Conservation (phyloP, 2,797 vertebrate genomes). For the Brachymystax lenok region DNA sequence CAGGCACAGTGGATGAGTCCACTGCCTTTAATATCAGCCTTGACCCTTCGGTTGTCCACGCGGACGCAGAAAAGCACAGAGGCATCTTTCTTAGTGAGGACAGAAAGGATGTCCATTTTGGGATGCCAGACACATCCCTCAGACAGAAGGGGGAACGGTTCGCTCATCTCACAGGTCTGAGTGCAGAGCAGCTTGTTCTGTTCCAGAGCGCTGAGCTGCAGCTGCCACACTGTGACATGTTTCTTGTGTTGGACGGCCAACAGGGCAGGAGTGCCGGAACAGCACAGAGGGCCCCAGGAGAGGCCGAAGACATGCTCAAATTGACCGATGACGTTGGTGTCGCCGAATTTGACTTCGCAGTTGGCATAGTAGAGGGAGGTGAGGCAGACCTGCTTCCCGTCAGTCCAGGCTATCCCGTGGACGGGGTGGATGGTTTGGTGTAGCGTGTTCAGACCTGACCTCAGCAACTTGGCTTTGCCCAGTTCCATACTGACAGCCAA, state of each 20-base stretch:
- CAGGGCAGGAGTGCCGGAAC: constrained; percentile 76
- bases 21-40: constrained; percentile 79
- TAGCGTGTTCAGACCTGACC: constrained; percentile 89
- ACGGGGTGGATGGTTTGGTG: constrained; percentile 89
- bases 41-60: constrained; percentile 79
- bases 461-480: constrained; percentile 90
- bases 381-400: constrained; percentile 90
- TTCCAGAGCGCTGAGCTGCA: constrained; percentile 79
- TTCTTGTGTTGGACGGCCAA: constrained; percentile 93
- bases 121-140: constrained; percentile 97
- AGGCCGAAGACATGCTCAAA: constrained; percentile 91
- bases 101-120: constrained; percentile 80
- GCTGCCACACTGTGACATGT: constrained; percentile 88
- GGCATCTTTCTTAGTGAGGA: constrained; percentile 86
- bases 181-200: constrained; percentile 86
- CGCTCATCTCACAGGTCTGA: constrained; percentile 89
- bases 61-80: constrained; percentile 84
- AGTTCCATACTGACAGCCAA: constrained; percentile 82
- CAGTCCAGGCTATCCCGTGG: constrained; percentile 94
- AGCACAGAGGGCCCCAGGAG: constrained; percentile 84
- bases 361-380: constrained; percentile 77
- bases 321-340: constrained; percentile 88
- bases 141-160: constrained; percentile 85
- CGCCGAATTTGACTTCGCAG: constrained; percentile 84
- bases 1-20: constrained; percentile 89